These are phyloP conservation scores for Dicyrtomina minuta DNA, from an alignment of 2,888 invertebrate genomes.

Conservation along the genomic window DNA sequence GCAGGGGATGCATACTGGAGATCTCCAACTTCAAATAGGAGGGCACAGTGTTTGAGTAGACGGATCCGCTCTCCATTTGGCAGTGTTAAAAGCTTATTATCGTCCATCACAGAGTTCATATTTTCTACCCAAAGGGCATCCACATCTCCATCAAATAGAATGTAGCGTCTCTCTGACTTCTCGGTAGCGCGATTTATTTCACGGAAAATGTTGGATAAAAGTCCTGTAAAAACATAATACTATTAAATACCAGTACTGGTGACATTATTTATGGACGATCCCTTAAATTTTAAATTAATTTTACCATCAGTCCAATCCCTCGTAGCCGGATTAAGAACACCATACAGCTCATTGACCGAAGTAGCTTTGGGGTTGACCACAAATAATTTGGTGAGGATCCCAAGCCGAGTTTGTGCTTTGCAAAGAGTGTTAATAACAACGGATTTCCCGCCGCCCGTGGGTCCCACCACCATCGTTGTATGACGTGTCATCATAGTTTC, in stretches of 20 bases:
- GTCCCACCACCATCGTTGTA: slow-evolving; percentile 88
- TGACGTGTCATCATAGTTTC: slow-evolving; percentile 95
- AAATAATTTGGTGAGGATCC: slow-evolving; percentile 74
- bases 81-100: slow-evolving; percentile 83
- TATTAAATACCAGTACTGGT: neutral
- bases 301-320: slow-evolving; percentile 89
- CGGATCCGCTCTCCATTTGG: slow-evolving; percentile 88
- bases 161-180: slow-evolving; percentile 74
- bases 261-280: too few relatives aligned
- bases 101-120: slow-evolving; percentile 97
- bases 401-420: slow-evolving; percentile 74
- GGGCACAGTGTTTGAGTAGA: slow-evolving; percentile 74
- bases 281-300: neutral
- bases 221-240: slow-evolving; percentile 39
- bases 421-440: slow-evolving; percentile 78
- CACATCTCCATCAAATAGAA: slow-evolving; percentile 90
- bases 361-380: slow-evolving; percentile 88
- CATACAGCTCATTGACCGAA: slow-evolving; percentile 85
- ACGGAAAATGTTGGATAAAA: slow-evolving; percentile 85
- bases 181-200: slow-evolving; percentile 80
- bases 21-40: slow-evolving; percentile 88
- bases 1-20: slow-evolving; percentile 88
- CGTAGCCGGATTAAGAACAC: slow-evolving; percentile 78
- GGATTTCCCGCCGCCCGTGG: slow-evolving; percentile 89
- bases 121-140: slow-evolving; percentile 95